phyloP scores from a whole-genome alignment of 2,888 invertebrate genomes.

The Spisula subtruncata region DNA sequence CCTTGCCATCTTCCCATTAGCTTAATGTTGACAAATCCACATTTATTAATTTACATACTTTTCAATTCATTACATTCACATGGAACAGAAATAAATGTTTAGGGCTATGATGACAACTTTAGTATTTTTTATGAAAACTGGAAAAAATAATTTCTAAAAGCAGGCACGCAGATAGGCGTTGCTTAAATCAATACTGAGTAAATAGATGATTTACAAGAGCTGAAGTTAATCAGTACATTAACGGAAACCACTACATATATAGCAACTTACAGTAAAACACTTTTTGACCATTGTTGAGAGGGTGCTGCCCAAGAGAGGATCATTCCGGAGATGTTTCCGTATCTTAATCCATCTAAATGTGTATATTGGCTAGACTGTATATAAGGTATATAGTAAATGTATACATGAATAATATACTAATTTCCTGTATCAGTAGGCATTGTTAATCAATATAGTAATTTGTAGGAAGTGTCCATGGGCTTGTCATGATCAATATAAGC shows the following conservation, averaged over 20 bases:
- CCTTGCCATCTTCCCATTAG: neutral
- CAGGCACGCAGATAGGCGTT: neutral
- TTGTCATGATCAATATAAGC: neutral
- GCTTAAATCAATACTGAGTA: too few species aligned
- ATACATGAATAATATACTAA: neutral
- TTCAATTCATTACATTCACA: neutral
- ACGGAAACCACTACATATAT: neutral
- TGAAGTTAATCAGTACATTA: too few species aligned
- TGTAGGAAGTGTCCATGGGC: constrained; percentile 9
- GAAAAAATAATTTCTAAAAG: neutral
- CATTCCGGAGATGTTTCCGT: too few species aligned
- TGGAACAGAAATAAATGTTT: neutral
- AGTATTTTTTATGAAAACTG: neutral
- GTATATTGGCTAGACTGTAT: neutral
- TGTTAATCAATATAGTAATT: constrained; percentile 28
- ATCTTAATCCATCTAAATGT: too few species aligned
- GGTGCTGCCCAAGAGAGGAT: neutral
- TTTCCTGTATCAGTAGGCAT: neutral
- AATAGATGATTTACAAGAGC: too few species aligned
- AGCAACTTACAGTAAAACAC: neutral
- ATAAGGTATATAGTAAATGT: neutral
- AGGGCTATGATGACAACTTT: neutral
- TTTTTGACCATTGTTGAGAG: neutral
- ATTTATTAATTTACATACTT: neutral
- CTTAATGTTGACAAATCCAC: neutral